Conservation (phyloP, 2,888 invertebrate species). For the Archips xylosteana region DNA sequence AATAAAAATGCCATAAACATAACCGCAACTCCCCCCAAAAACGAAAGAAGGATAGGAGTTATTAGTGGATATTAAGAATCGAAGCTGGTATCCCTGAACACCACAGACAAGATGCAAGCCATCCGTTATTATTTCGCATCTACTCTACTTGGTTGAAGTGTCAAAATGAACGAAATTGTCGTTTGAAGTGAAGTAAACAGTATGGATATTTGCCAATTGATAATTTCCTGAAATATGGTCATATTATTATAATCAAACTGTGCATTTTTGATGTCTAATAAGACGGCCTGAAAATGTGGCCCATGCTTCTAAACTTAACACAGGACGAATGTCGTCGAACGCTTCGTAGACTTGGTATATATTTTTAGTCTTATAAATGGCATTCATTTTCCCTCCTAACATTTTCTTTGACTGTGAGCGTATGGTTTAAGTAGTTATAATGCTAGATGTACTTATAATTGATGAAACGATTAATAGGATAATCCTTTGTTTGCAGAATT, state of each 20-base stretch:
- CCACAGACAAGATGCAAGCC: constrained; percentile 73
- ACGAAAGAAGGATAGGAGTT: not conserved
- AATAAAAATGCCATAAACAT: too few relatives aligned
- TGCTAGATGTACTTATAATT: constrained; percentile 48
- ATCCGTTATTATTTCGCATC: constrained; percentile 58
- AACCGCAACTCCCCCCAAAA: not conserved
- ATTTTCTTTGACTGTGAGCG: constrained; percentile 68
- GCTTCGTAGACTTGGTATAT: constrained; percentile 93
- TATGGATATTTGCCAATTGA: constrained; percentile 85
- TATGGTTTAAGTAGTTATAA: constrained; percentile 56
- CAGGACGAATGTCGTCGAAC: constrained; percentile 95
- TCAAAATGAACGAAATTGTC: constrained; percentile 84
- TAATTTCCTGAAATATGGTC: constrained; percentile 79
- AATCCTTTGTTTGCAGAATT: constrained; percentile 88
- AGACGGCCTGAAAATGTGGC: constrained; percentile 83
- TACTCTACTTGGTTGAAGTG: constrained; percentile 64
- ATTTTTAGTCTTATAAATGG: constrained; percentile 81
- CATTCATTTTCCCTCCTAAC: constrained; percentile 85
- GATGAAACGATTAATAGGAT: constrained; percentile 48
- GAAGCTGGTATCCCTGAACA: constrained; percentile 52
- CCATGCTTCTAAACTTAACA: constrained; percentile 92
- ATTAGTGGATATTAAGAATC: not conserved
- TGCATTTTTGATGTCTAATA: constrained; percentile 65
- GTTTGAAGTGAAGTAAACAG: constrained; percentile 87
- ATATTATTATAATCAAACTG: constrained; percentile 71